A percentile compares a stretch with the other conserved stretches of the same genome.
These are phyloP conservation scores for Nomada ferruginata DNA, from an alignment of 2,888 invertebrate species.

Conservation along the genomic window DNA sequence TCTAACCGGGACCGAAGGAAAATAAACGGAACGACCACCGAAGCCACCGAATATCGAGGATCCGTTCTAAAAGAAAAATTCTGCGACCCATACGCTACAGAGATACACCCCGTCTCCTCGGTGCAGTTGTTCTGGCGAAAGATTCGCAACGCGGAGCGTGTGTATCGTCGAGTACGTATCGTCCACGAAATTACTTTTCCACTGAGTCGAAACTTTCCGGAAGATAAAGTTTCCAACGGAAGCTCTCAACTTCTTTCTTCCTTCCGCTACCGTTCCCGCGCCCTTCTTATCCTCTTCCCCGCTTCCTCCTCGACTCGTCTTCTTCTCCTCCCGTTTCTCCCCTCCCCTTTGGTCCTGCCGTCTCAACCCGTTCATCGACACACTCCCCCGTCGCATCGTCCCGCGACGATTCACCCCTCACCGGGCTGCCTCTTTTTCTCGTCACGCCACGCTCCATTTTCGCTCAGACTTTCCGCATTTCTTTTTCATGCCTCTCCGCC, in stretches of 20 bases:
- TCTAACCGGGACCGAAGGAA: too few species aligned
- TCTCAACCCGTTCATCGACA: neutral
- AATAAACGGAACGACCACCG: neutral
- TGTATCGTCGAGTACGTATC: constrained; percentile 48
- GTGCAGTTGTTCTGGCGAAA: constrained; percentile 9
- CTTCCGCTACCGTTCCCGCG: neutral
- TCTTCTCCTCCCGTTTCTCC: neutral
- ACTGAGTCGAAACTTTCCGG: constrained; percentile 53
- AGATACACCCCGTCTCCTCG: neutral
- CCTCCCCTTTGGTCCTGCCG: neutral
- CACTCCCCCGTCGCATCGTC: neutral
- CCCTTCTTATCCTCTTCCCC: constrained; percentile 18
- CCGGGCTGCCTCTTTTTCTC: neutral
- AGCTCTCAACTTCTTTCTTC: constrained; percentile 17
- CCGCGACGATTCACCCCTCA: neutral
- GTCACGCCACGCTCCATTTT: neutral
- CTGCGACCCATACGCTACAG: too few species aligned
- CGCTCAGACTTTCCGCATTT: constrained; percentile 12
- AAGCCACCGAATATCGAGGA: neutral
- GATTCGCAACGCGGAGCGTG: constrained; percentile 25
- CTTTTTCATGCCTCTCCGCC: neutral
- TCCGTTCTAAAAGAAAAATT: neutral
- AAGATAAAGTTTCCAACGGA: constrained; percentile 54
- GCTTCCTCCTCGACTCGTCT: neutral
- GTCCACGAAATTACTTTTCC: constrained; percentile 63